A percentile compares a stretch with the other conserved stretches of the same genome.
Evolutionary conservation across 2,888 invertebrate genomes (phyloP).

Genomic region (Hedychridium roseum): DNA sequence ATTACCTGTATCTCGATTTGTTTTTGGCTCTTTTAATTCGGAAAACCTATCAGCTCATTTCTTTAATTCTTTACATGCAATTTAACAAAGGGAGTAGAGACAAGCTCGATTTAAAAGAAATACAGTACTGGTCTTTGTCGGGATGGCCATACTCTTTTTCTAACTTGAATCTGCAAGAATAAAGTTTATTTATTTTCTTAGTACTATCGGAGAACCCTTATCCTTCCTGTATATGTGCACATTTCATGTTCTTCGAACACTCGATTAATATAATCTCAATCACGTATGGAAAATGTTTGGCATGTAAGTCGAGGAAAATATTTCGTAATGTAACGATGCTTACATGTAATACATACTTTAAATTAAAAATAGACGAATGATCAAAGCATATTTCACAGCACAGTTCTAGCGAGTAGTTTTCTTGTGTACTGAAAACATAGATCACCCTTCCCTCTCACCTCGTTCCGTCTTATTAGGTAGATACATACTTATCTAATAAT

Average conservation of each 20-base stretch:
- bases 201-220: neutral
- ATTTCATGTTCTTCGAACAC: no score
- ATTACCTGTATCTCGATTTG: neutral
- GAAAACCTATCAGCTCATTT: neutral
- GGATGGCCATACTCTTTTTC: neutral
- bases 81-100: neutral
- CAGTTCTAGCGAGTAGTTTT: neutral
- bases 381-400: neutral
- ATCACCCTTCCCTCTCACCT: neutral
- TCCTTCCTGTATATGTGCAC: neutral
- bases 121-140: no score
- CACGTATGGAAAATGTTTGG: constrained; percentile 1
- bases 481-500: neutral
- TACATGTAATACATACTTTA: constrained; percentile 41
- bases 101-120: no score
- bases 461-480: neutral
- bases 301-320: constrained; percentile 13
- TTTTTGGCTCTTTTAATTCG: neutral
- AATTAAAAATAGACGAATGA: constrained; percentile 22
- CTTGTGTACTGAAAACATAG: neutral
- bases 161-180: neutral
- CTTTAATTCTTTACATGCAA: neutral
- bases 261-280: constrained; percentile 1
- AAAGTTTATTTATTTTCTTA: constrained; percentile 2
- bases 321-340: constrained; percentile 34